Base-by-base conservation (phyloP, 2,113 vertebrate genomes). In the Athene cunicularia region DNA sequence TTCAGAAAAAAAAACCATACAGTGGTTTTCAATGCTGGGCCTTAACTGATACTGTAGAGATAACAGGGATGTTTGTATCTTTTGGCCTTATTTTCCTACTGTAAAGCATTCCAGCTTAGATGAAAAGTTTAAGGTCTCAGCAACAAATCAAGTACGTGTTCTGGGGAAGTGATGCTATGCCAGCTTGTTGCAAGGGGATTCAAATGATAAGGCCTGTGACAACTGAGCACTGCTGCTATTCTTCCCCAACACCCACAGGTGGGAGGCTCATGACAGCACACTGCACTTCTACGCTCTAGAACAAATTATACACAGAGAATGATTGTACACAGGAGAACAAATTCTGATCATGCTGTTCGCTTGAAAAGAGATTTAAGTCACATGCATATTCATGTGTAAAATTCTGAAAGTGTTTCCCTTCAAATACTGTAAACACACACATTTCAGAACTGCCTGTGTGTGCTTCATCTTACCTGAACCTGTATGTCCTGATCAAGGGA, bases 311-410 rank as follows among this genome's bases (percentile, higher is more conserved):
- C 12, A 2, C 45, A 32, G 12, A 19, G 12, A 66, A n/a, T 7
- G 45, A 72, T 0, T 0, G 5, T 3, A 22, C 37, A 47, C 0
- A 0, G n/a, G 6, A 50, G 5, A 82, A 39, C 33, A 50, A 41
- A 15, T 3, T 33, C 58, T 21, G 12, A 59, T 6, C 76, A 41
- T 1, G 0, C 23, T 16, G 14, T 14, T 43, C 0, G 0, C 73
- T 23, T 8, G 14, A 28, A 12, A 76, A 47, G 5, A 35, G 39
- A 33, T 37, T 15, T 32, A 62, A 89, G 41, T 39, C 28, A 27
- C 23, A 14, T 5, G 4, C 5, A 11, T 5, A 24, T 18, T 73
- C 21, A 8, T 5, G 32, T 10, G 26, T 50, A 26, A 55, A 52
- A 62, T 58, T 86, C 66, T 53, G 15, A 2, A 41, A 49, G 15